Evolutionary conservation across 2,888 invertebrate species (phyloP).

Genomic region (Pseudoips prasinana): DNA sequence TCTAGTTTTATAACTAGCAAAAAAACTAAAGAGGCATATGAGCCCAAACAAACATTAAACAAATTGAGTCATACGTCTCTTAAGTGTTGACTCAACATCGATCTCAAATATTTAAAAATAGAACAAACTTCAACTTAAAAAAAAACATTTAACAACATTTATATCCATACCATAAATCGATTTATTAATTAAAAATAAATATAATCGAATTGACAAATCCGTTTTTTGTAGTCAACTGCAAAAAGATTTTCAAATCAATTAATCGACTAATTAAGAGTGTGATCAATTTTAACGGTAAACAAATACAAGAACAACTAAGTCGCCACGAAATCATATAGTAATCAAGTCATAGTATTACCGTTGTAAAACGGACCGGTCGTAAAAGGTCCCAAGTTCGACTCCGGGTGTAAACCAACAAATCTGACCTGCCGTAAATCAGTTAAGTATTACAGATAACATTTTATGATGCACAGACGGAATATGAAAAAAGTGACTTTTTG

Average conservation of each 20-base stretch:
- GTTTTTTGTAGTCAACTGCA: too few relatives aligned
- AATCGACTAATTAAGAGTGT: slow-evolving; percentile 43
- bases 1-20: too few relatives aligned
- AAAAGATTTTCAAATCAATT: slow-evolving; percentile 25
- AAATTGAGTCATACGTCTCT: too few relatives aligned
- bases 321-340: slow-evolving; percentile 23
- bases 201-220: too few relatives aligned
- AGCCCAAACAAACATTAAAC: too few relatives aligned
- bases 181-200: too few relatives aligned
- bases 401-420: slow-evolving; percentile 76
- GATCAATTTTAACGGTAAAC: slow-evolving; percentile 39
- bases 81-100: too few relatives aligned
- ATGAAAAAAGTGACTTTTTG: slow-evolving; percentile 26
- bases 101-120: too few relatives aligned
- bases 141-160: too few relatives aligned
- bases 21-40: too few relatives aligned
- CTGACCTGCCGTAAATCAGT: slow-evolving; percentile 80
- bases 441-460: slow-evolving; percentile 77
- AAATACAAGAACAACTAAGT: slow-evolving; percentile 31
- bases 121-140: too few relatives aligned
- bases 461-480: slow-evolving; percentile 64
- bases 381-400: slow-evolving; percentile 72
- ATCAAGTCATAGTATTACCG: slow-evolving; percentile 51
- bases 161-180: too few relatives aligned
- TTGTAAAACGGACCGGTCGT: slow-evolving; percentile 60